Evolutionary conservation across 2,113 vertebrate species (phyloP).

Genomic region (Pachyramphus minor): DNA sequence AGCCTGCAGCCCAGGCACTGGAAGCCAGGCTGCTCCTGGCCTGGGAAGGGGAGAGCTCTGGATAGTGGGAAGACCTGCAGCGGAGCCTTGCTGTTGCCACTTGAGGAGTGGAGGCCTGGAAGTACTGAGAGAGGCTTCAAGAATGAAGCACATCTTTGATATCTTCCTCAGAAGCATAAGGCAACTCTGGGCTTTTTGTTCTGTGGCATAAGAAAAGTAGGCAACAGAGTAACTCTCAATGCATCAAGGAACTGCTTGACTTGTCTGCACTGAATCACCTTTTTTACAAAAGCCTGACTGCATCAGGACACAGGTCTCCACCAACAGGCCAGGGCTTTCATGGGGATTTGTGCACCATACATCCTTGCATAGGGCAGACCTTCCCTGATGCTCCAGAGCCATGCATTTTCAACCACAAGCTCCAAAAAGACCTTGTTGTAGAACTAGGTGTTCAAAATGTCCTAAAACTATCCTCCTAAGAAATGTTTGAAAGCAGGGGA

Average conservation of each 20-base stretch:
- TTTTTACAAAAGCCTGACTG: background rate
- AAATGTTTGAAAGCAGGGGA: background rate
- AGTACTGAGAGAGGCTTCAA: background rate
- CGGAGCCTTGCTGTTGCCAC: background rate
- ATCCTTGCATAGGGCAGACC: background rate
- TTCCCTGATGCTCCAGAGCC: background rate
- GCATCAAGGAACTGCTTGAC: background rate
- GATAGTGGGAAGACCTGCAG: background rate
- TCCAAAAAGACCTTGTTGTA: background rate
- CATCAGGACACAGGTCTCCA: background rate
- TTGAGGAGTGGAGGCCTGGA: background rate
- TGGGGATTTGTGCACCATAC: background rate
- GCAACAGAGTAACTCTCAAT: background rate
- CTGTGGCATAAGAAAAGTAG: background rate
- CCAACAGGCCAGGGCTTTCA: background rate
- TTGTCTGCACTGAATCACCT: background rate
- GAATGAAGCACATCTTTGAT: rapidly evolving
- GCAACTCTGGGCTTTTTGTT: rapidly evolving
- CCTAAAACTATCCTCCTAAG: background rate
- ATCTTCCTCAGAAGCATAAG: background rate
- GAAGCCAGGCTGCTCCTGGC: background rate
- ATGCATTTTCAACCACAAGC: background rate
- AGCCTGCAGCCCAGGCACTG: background rate
- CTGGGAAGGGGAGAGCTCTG: background rate
- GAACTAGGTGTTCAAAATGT: background rate